Evolutionary conservation across 2,113 vertebrate genomes (phyloP), one percentile per base, ranked within the genome.

Genomic region (Romanogobio albipinnatus): DNA sequence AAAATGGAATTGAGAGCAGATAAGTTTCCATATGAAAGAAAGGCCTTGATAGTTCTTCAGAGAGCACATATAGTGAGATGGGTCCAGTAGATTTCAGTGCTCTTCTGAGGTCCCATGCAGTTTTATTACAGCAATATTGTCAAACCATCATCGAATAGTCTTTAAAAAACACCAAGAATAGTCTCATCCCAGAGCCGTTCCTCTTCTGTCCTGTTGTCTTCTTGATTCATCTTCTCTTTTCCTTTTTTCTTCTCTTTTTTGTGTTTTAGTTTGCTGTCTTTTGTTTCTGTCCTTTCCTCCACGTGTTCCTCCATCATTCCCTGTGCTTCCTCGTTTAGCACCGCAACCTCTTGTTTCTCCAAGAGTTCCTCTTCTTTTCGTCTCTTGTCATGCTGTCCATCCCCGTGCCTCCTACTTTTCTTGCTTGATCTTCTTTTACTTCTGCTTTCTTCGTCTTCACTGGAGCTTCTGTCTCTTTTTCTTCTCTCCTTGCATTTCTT

Each of bases 111-210:
- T 64, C 77, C 39, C 6, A 3, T 68, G 26, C 24, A 51, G 24
- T 33, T 81, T 62, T 33, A 81, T 62, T 81, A 49, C 3, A 66
- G 61, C 29, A 77, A 59, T 78, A 62, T 39, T 62, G 39, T 47
- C 77, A 62, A 15, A 80, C 24, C 14, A 79, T 62, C 36, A 79
- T 15, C 3, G 11, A 26, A 26, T 7, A 73, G 11, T 61, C 58
- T 75, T 90, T 85, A 91, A 90, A 93, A 95, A 74, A 92, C 92
- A 36, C 95, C 95, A 82, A 97, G 89, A 75, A 96, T 95, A 26
- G 96, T 96, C 88, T 96, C 96, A 64, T 96, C 95, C 96, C 96
- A 96, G 36, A 97, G 93, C 81, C 95, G 94, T 87, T 97, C 96
- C 84, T 97, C 96, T 84, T 97, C 97, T 22, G 94, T 96, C 90